These are phyloP conservation scores for Ginglymostoma cirratum DNA, from an alignment of 2,113 vertebrate species.

Conservation along the genomic window DNA sequence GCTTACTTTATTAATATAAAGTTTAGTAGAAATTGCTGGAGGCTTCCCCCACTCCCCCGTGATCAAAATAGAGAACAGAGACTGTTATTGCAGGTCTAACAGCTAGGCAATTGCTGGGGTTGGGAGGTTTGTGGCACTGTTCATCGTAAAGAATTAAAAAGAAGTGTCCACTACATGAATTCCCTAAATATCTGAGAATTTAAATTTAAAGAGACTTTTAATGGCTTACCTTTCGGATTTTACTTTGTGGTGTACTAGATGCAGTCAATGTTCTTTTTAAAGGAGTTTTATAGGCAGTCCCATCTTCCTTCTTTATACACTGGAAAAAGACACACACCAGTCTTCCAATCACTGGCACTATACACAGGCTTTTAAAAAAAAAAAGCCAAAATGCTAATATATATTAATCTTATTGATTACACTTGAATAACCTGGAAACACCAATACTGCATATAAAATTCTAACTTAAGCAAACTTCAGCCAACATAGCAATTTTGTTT, in stretches of 20 bases:
- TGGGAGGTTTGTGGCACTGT: not conserved
- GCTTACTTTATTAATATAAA: not conserved
- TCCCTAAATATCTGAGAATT: too few species aligned
- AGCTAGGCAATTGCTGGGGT: not conserved
- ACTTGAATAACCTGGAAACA: not conserved
- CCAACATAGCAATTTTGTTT: not conserved
- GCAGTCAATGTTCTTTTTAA: not conserved
- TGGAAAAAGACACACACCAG: conserved; percentile 12
- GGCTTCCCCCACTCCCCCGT: too few species aligned
- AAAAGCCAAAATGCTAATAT: too few species aligned
- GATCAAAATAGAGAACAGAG: not conserved
- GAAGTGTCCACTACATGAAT: too few species aligned
- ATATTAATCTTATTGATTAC: not conserved
- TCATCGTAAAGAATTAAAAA: too few species aligned
- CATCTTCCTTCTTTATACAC: conserved; percentile 6
- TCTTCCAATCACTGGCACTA: not conserved
- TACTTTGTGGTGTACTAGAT: not conserved
- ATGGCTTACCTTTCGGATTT: conserved; percentile 22
- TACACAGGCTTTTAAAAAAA: not conserved
- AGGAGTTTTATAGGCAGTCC: not conserved
- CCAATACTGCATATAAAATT: not conserved
- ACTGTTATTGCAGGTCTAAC: not conserved
- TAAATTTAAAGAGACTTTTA: not conserved
- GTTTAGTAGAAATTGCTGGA: not conserved
- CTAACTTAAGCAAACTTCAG: not conserved